phyloP scores from a whole-genome alignment of 2,113 vertebrate genomes.

The Tragelaphus imberbis region DNA sequence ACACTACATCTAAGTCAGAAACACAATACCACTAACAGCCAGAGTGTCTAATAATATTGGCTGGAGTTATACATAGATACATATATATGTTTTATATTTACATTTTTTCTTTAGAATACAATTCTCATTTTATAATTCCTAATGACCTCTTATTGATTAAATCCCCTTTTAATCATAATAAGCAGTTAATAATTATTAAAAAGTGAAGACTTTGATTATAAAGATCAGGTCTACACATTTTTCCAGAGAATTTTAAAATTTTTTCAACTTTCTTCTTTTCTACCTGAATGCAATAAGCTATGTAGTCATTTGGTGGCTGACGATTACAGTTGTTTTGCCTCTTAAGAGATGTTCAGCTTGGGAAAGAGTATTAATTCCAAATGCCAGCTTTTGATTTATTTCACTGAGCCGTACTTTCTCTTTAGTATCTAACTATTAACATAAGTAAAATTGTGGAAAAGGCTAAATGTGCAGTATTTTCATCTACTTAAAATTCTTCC shows the following conservation, averaged over 20 bases:
- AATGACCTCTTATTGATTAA: neutral
- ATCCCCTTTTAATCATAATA: neutral
- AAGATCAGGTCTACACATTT: neutral
- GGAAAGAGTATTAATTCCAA: neutral
- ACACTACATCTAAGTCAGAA: neutral
- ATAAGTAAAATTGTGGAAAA: neutral
- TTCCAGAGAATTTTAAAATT: neutral
- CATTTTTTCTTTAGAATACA: neutral
- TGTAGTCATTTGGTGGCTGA: neutral
- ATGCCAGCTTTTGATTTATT: slow-evolving; percentile 9
- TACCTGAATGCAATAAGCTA: neutral
- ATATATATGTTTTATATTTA: neutral
- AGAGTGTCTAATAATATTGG: neutral
- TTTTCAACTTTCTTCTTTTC: neutral
- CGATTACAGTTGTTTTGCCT: neutral
- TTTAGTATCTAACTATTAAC: slow-evolving; percentile 8
- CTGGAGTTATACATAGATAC: neutral
- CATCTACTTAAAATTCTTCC: neutral
- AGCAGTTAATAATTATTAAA: neutral
- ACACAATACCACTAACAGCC: neutral
- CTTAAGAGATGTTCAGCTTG: neutral
- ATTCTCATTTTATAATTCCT: neutral
- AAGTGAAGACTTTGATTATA: neutral
- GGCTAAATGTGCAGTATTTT: neutral
- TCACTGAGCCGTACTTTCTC: neutral